Percentiles rank a stretch among this genome's conserved stretches.
These are phyloP conservation scores for Euphonia xanthogaster DNA, from an alignment of 2,797 vertebrate genomes.

Conservation along the genomic window DNA sequence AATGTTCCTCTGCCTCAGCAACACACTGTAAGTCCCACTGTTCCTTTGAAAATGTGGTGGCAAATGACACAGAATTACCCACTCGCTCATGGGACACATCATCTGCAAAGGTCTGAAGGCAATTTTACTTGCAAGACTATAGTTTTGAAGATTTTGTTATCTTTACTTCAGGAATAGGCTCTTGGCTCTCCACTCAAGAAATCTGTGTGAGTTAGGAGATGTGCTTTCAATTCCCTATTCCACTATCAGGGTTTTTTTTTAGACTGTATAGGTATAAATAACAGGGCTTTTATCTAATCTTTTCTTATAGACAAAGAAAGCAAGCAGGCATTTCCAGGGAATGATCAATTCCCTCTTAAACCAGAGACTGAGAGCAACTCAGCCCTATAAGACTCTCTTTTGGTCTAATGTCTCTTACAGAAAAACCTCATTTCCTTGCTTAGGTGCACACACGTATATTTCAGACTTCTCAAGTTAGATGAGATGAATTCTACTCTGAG, in stretches of 20 bases:
- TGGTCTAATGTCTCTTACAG: background rate
- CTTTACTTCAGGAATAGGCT: background rate
- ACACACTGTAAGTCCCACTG: background rate
- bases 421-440: background rate
- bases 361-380: background rate
- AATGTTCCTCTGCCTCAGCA: background rate
- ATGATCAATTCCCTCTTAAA: background rate
- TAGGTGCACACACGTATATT: background rate
- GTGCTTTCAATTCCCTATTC: background rate
- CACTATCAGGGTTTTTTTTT: background rate
- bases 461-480: background rate
- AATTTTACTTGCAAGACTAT: background rate
- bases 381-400: background rate
- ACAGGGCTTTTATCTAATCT: background rate
- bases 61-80: background rate
- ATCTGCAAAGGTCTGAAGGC: background rate
- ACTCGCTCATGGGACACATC: background rate
- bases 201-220: background rate
- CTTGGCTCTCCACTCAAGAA: background rate
- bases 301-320: background rate
- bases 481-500: background rate
- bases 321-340: background rate
- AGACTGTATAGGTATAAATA: background rate
- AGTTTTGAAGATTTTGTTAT: background rate
- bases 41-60: background rate